A percentile compares a stretch with the other conserved stretches of the same genome.
Evolutionary conservation across 37 sponge, comb jelly and placozoan species (phyloP).

Genomic region (Crambe crambe): DNA sequence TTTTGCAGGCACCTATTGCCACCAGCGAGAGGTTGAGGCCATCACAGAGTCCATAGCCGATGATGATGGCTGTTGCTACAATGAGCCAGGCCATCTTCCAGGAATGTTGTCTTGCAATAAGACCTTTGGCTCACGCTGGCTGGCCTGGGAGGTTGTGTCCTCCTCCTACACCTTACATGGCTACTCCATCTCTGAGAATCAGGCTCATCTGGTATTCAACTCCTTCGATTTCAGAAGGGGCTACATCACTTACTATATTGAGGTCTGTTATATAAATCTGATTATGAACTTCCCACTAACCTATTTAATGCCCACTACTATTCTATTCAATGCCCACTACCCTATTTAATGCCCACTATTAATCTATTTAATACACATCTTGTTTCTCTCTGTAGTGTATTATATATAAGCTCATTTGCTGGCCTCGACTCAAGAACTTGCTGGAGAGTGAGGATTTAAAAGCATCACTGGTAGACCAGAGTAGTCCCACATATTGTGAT

Average conservation of each 20-base stretch:
- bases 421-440: slow-evolving; percentile 28
- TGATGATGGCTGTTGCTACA: slow-evolving; percentile 80
- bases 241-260: slow-evolving; percentile 81
- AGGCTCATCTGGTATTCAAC: slow-evolving; percentile 84
- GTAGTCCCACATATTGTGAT: slow-evolving; percentile 37
- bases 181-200: slow-evolving; percentile 92
- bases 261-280: no score
- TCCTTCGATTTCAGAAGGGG: slow-evolving; percentile 71
- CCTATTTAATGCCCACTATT: neutral
- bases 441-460: slow-evolving; percentile 44
- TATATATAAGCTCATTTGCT: slow-evolving; percentile 61
- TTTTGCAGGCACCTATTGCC: slow-evolving; percentile 88
- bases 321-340: neutral
- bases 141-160: slow-evolving; percentile 95
- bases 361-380: neutral
- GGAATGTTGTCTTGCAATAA: slow-evolving; percentile 86
- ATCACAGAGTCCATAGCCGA: slow-evolving; percentile 88
- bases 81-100: slow-evolving; percentile 77
- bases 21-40: slow-evolving; percentile 94
- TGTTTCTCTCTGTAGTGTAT: slow-evolving; percentile 36
- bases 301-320: neutral
- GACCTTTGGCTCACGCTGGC: slow-evolving; percentile 75
- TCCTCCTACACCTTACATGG: slow-evolving; percentile 89
- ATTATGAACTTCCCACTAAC: neutral
- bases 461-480: slow-evolving; percentile 22